A percentile compares a stretch with the other conserved stretches of the same genome.
Evolutionary conservation across 2,888 invertebrate genomes (phyloP).

Genomic region (Parthenolecanium corni): DNA sequence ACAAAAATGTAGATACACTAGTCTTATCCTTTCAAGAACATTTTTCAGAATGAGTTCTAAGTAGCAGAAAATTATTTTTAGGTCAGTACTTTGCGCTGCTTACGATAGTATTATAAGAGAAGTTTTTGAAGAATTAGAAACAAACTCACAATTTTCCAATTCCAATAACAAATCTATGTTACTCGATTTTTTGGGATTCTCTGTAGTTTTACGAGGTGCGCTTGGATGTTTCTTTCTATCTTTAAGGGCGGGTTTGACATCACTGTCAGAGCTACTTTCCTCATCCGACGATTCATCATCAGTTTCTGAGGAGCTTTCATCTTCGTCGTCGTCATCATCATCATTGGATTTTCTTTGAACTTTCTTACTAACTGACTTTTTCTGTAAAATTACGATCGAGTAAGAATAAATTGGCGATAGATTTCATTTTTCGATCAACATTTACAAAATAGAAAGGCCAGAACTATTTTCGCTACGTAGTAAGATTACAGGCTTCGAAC

Average conservation of each 20-base stretch:
- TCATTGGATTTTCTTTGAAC: constrained; percentile 18
- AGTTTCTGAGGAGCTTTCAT: constrained; percentile 33
- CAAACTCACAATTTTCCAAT: constrained; percentile 53
- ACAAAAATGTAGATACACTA: too few species aligned
- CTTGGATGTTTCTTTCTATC: constrained; percentile 29
- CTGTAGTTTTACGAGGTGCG: not conserved
- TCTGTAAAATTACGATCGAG: not conserved
- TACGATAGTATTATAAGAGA: too few species aligned
- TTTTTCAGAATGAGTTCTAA: too few species aligned
- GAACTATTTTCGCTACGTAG: too few species aligned
- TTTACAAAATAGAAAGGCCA: too few species aligned
- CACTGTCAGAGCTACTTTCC: constrained; percentile 33
- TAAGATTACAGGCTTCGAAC: too few species aligned
- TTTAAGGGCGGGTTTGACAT: not conserved
- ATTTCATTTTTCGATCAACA: too few species aligned
- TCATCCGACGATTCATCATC: constrained; percentile 36
- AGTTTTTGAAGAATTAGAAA: too few species aligned
- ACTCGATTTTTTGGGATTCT: constrained; percentile 39
- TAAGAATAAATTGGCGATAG: not conserved
- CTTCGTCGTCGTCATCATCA: constrained; percentile 33
- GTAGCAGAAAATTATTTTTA: too few species aligned
- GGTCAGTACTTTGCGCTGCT: too few species aligned
- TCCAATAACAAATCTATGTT: constrained; percentile 76
- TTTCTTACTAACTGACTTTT: constrained; percentile 1
- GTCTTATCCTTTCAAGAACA: too few species aligned